These are phyloP conservation scores for Percina caprodes DNA, from an alignment of 2,113 vertebrate genomes.

Conservation along the genomic window DNA sequence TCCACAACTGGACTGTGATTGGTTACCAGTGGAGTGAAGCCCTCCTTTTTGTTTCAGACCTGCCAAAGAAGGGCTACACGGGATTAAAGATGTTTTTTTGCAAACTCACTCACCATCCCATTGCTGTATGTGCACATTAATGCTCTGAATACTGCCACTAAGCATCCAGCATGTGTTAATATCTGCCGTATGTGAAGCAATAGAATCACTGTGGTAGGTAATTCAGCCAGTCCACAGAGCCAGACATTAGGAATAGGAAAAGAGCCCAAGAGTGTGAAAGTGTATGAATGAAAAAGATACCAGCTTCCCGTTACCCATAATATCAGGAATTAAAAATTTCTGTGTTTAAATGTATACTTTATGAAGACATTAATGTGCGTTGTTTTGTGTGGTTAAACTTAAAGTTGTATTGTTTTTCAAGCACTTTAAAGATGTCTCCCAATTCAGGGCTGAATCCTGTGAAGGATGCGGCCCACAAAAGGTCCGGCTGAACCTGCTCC, in stretches of 20 bases:
- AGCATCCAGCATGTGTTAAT: slow-evolving; percentile 28
- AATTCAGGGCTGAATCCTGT: neutral
- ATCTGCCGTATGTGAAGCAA: slow-evolving; percentile 66
- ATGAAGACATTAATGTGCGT: neutral
- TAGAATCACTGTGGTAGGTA: slow-evolving; percentile 64
- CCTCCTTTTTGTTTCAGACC: slow-evolving; percentile 35
- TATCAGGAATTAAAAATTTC: slow-evolving; percentile 25
- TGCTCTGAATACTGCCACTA: slow-evolving; percentile 55
- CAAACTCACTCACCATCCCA: neutral
- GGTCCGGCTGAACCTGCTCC: neutral
- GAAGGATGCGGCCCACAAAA: neutral
- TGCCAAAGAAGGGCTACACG: slow-evolving; percentile 67
- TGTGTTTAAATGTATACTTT: neutral
- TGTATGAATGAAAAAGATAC: slow-evolving; percentile 14
- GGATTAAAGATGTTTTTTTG: slow-evolving; percentile 34
- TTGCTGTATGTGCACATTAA: slow-evolving; percentile 9
- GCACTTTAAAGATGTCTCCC: slow-evolving; percentile 6
- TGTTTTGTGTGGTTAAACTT: neutral
- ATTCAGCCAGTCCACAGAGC: slow-evolving; percentile 47
- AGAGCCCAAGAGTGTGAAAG: slow-evolving; percentile 10
- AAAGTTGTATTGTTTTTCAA: slow-evolving; percentile 4
- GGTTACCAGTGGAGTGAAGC: slow-evolving; percentile 32
- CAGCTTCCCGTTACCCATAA: slow-evolving; percentile 31
- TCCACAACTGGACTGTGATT: slow-evolving; percentile 57
- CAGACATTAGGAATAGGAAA: slow-evolving; percentile 32